Evolutionary conservation across 2,797 vertebrate genomes (phyloP), one percentile per base, ranked within the genome.

Genomic region (Silurus aristotelis): DNA sequence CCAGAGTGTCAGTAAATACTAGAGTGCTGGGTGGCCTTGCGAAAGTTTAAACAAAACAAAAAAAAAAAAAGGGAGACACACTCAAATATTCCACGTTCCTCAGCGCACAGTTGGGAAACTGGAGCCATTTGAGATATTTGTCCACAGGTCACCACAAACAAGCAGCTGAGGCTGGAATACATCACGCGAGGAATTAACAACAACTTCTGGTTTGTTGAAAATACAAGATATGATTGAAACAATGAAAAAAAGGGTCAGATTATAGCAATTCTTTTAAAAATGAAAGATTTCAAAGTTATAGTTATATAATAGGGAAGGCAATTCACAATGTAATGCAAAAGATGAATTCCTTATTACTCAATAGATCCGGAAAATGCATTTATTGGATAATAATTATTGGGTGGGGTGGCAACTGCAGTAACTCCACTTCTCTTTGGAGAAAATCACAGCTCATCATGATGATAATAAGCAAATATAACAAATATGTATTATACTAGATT

Each of bases 11-110:
- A 55, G 87, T 89, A 90, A 90, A 90, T 87, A 88, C 82, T 70
- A 46, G 70, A 91, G 78, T 27, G 58, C 89, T 89, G 90, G 90
- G 90, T 91, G 90, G 89, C 87, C 90, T 83, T 86, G 79, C 58
- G 56, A 88, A 83, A 90, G 43, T 87, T 87, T 87, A 91, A 90
- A 90, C 88, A 38, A 38, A 89, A 89, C 87, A 86, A 89, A 86
- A 89, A 89, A 88, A 86, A 89, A 86, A 70, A 86, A 61, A 82
- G 25, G 73, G 76, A 86, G 77, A 77, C 79, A 43, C 80, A 77
- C 68, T 83, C 63, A 77, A 81, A 81, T 82, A 64, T 85, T 80
- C 61, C 83, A 73, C 55, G 31, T 83, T 86, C 78, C 70, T 25
- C 85, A 56, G 77, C 70, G 38, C 76, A 61, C 60, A n/a, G 76